Percentiles rank a stretch among this genome's conserved stretches.
These are phyloP conservation scores for Archegozetes longisetosus DNA, from an alignment of 1,140 invertebrate species.

Conservation along the genomic window DNA sequence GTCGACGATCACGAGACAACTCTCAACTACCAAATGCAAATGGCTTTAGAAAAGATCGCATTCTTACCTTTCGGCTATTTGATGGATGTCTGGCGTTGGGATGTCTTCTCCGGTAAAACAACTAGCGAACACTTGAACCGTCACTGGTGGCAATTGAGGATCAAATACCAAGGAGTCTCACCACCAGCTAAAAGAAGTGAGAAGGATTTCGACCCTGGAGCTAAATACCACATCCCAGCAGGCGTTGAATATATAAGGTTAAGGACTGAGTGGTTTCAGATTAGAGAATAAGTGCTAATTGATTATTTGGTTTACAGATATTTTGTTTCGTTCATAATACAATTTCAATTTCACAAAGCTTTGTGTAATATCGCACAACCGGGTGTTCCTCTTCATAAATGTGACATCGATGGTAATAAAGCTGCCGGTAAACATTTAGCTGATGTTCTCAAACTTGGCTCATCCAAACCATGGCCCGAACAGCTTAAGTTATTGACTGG, in stretches of 20 bases:
- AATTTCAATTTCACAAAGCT: slow-evolving; percentile 47
- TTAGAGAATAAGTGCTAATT: neutral
- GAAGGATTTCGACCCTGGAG: slow-evolving; percentile 64
- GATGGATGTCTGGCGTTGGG: slow-evolving; percentile 72
- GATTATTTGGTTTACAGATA: slow-evolving; percentile 36
- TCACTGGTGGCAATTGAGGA: slow-evolving; percentile 55
- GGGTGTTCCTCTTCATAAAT: slow-evolving; percentile 58
- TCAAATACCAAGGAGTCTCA: slow-evolving; percentile 57
- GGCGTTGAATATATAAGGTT: slow-evolving; percentile 65
- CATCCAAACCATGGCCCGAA: slow-evolving; percentile 54
- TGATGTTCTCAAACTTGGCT: slow-evolving; percentile 49
- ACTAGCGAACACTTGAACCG: slow-evolving; percentile 53
- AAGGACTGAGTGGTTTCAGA: neutral
- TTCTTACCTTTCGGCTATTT: slow-evolving; percentile 74
- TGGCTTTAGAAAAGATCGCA: slow-evolving; percentile 66
- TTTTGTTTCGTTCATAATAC: slow-evolving; percentile 73
- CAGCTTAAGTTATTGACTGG: slow-evolving; percentile 55
- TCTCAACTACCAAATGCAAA: slow-evolving; percentile 58
- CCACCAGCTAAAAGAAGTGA: slow-evolving; percentile 54
- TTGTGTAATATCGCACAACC: slow-evolving; percentile 61
- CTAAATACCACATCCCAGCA: slow-evolving; percentile 65
- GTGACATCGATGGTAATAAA: slow-evolving; percentile 48
- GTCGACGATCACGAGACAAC: slow-evolving; percentile 35
- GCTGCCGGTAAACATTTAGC: slow-evolving; percentile 26
- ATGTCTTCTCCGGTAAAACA: slow-evolving; percentile 57